These are phyloP conservation scores for Enteromius thamalakanensis DNA, from an alignment of 2,797 vertebrate species.

Conservation along the genomic window DNA sequence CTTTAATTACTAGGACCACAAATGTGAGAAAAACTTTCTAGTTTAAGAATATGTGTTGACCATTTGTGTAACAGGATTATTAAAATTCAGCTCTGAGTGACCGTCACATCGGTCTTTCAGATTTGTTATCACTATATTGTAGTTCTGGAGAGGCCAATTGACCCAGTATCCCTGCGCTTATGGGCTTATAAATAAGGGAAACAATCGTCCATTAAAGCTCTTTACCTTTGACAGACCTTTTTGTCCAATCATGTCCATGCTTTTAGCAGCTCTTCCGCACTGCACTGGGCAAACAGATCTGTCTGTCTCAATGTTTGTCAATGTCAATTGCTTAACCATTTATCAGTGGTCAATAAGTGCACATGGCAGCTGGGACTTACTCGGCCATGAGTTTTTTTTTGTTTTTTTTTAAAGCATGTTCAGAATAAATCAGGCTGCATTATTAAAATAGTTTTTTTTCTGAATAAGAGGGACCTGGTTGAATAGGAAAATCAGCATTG, in stretches of 20 bases:
- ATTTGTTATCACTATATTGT: slow-evolving; percentile 3
- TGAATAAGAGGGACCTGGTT: background rate
- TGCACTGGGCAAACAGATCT: slow-evolving; percentile 78
- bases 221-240: slow-evolving; percentile 66
- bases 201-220: slow-evolving; percentile 71
- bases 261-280: slow-evolving; percentile 78
- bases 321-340: slow-evolving; percentile 80
- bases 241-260: slow-evolving; percentile 80
- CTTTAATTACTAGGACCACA: background rate
- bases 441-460: background rate
- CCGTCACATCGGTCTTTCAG: background rate
- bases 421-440: background rate
- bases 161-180: slow-evolving; percentile 60
- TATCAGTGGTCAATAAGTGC: slow-evolving; percentile 77
- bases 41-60: background rate
- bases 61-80: background rate
- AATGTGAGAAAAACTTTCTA: background rate
- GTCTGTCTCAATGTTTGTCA: slow-evolving; percentile 80
- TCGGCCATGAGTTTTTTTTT: slow-evolving; percentile 61
- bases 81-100: background rate
- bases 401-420: background rate
- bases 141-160: slow-evolving; percentile 56
- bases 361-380: slow-evolving; percentile 73
- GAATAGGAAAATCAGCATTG: slow-evolving; percentile 31
- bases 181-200: slow-evolving; percentile 68